phyloP scores from a whole-genome alignment of 2,797 vertebrate genomes.

The Heteromormyrus szaboi region DNA sequence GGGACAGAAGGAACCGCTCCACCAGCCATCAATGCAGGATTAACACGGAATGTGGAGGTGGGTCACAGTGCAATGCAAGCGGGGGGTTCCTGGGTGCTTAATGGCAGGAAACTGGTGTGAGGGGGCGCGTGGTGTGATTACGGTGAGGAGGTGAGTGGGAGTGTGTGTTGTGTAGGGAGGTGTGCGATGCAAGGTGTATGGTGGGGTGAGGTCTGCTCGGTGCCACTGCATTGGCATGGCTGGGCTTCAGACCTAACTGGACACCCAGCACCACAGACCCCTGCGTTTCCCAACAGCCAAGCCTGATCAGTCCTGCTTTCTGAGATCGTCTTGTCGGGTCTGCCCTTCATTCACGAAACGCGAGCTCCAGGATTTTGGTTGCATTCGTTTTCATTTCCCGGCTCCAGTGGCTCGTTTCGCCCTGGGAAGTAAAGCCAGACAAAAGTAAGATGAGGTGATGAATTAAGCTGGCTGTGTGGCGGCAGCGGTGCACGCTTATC shows the following conservation, averaged over 20 bases:
- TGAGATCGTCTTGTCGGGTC: neutral
- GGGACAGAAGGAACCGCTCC: neutral
- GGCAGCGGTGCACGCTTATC: neutral
- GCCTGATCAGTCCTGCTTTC: neutral
- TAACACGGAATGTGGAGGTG: neutral
- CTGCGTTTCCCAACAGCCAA: neutral
- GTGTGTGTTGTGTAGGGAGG: neutral
- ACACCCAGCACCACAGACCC: no score
- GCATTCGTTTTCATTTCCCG: neutral
- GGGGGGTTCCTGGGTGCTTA: neutral
- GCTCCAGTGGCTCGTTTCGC: neutral
- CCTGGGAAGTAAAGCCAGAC: neutral
- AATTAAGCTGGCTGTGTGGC: neutral
- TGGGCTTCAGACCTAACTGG: neutral
- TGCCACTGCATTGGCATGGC: neutral
- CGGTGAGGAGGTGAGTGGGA: neutral
- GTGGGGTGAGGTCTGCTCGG: neutral
- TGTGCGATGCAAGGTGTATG: neutral
- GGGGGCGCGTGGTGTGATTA: neutral
- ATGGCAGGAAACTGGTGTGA: neutral
- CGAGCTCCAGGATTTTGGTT: neutral
- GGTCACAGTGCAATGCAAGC: neutral
- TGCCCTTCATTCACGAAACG: neutral
- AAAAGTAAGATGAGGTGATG: neutral
- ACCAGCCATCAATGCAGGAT: neutral